phyloP scores from a whole-genome alignment of 2,113 vertebrate genomes.

The Syrrhaptes paradoxus region DNA sequence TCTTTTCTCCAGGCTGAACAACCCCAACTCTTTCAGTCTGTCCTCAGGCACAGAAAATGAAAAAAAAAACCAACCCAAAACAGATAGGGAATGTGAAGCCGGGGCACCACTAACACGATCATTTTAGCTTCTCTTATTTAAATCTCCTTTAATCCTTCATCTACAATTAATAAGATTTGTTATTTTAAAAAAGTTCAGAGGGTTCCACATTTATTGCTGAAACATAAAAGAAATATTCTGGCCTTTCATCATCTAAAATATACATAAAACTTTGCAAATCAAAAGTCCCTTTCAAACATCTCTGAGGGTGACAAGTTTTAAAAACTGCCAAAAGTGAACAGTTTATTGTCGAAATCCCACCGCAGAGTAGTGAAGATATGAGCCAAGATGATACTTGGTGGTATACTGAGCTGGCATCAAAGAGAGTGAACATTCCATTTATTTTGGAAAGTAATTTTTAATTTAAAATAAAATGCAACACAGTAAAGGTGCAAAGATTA shows the following conservation, averaged over 20 bases:
- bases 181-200: slow-evolving; percentile 65
- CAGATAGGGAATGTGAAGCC: background rate
- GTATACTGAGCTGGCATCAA: background rate
- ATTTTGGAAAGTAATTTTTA: slow-evolving; percentile 13
- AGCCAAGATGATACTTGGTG: background rate
- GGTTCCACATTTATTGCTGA: slow-evolving; percentile 55
- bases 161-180: slow-evolving; percentile 76
- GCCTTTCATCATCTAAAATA: slow-evolving; percentile 75
- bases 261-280: slow-evolving; percentile 59
- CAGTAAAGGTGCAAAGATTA: background rate
- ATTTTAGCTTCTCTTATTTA: slow-evolving; percentile 61
- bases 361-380: background rate
- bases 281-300: slow-evolving; percentile 70
- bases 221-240: slow-evolving; percentile 74
- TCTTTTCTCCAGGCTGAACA: no score
- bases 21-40: no score
- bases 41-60: slow-evolving; percentile 45
- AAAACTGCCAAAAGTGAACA: slow-evolving; percentile 41
- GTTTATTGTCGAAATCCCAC: slow-evolving; percentile 33
- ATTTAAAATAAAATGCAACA: slow-evolving; percentile 1
- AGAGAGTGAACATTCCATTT: background rate
- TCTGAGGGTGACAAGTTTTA: slow-evolving; percentile 47
- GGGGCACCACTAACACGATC: background rate
- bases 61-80: slow-evolving; percentile 3
- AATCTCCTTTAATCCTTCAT: slow-evolving; percentile 69